phyloP scores from a whole-genome alignment of 2,797 vertebrate species.

The Octomys mimax region DNA sequence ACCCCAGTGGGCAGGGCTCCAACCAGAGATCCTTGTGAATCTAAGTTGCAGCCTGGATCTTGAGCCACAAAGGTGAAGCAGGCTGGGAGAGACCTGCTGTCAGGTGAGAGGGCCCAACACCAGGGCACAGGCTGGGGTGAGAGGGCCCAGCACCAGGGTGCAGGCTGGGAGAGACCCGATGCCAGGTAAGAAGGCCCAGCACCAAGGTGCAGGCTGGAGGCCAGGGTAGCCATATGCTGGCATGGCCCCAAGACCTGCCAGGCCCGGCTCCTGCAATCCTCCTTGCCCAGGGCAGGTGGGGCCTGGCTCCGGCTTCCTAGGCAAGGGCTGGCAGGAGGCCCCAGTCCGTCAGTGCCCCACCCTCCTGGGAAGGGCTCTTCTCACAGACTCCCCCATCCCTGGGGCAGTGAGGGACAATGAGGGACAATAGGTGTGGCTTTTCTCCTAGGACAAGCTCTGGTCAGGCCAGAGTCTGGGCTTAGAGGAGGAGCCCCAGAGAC shows the following conservation, averaged over 20 bases:
- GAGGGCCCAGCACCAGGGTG: background rate
- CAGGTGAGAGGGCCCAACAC: background rate
- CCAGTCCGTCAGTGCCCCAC: background rate
- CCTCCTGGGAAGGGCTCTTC: background rate
- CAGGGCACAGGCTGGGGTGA: background rate
- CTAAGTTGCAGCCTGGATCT: background rate
- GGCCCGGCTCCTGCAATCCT: background rate
- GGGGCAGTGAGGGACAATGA: no score
- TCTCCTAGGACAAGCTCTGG: background rate
- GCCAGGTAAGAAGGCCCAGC: background rate
- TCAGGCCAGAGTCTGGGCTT: background rate
- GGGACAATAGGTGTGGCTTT: background rate
- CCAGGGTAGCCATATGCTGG: background rate
- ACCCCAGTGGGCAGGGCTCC: background rate
- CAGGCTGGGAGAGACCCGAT: background rate
- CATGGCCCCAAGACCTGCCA: background rate
- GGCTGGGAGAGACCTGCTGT: background rate
- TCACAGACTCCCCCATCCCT: background rate
- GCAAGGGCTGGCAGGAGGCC: background rate
- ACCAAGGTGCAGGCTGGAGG: background rate
- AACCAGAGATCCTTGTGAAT: background rate
- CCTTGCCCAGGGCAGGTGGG: background rate
- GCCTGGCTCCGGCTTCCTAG: background rate
- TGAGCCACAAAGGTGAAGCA: background rate
- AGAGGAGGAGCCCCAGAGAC: background rate